Evolutionary conservation across 1,140 invertebrate species (phyloP), one percentile per base, ranked within the genome.

Genomic region (Zeugodacus cucurbitae): DNA sequence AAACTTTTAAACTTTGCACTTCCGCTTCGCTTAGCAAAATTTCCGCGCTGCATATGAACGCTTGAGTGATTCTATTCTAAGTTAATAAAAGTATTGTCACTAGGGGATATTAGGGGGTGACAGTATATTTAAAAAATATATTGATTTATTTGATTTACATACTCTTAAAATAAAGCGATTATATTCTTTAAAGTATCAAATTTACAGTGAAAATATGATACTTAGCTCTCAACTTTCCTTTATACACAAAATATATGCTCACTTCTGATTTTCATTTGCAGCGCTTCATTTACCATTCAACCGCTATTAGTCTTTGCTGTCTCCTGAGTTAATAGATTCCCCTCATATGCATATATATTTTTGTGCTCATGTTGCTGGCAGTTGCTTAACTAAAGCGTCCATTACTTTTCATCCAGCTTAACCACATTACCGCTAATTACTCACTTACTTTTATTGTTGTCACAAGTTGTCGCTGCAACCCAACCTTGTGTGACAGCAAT

Each of bases 391-490:
- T 74, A 74, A 74, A 74, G 67, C 67, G 32, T 34, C 8, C 67
- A 22, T 74, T 74, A 74, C 67, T 41, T 74, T 37, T 32, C 34
- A 37, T 22, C 67, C 67, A 74, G 67, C 67, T 74, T 74, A 74
- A 74, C 67, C 67, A 74, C 67, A 74, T 74, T 74, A 74, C 67
- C 67, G 67, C 67, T 74, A 74, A 74, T 74, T 74, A 74, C 67
- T 74, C 67, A 74, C 34, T 74, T 74, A 74, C 67, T 74, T 74
- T 74, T 74, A 74, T 74, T 74, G 67, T 74, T 74, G 67, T 34
- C 34, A 74, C 67, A 74, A 74, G 67, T 74, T 41, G 34, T 22
- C 20, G 4, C 34, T 22, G n/a, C 22, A 62, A 62, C 58, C 22
- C 6, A 54, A 54, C 14, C 48, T 7, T 54, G 14, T 26, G n/a